A percentile compares a stretch with the other conserved stretches of the same genome.
These are phyloP conservation scores for Baryphthengus martii DNA, from an alignment of 2,113 vertebrate species.

Conservation along the genomic window DNA sequence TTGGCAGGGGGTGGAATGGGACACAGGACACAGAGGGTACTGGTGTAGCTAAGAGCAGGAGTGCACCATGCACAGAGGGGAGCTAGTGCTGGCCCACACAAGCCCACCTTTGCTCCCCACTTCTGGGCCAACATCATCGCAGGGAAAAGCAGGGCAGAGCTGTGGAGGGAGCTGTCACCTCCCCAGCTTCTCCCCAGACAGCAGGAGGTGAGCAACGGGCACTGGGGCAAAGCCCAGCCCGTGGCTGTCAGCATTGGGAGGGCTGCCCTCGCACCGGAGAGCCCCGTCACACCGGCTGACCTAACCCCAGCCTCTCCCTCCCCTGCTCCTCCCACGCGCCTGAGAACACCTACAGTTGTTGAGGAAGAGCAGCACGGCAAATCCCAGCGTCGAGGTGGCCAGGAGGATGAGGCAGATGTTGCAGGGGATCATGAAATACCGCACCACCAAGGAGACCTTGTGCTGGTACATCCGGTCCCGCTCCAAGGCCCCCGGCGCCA, in stretches of 20 bases:
- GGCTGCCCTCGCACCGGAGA: fast-evolving
- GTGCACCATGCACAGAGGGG: background rate
- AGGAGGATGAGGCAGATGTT: slow-evolving; percentile 97
- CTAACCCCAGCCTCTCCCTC: background rate
- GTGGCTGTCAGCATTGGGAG: background rate
- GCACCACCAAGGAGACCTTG: slow-evolving; percentile 92
- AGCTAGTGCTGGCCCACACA: background rate
- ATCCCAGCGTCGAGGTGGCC: slow-evolving; percentile 90
- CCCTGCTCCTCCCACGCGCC: background rate
- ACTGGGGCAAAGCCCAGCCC: fast-evolving
- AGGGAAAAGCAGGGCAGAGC: background rate
- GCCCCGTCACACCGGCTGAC: background rate
- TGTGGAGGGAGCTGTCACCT: background rate
- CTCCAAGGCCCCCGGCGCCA: slow-evolving; percentile 71
- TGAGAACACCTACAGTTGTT: slow-evolving; percentile 89
- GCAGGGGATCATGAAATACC: slow-evolving; percentile 96
- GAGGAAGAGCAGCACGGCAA: slow-evolving; percentile 94
- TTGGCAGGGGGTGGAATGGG: fast-evolving
- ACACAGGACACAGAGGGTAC: background rate
- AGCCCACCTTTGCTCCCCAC: fast-evolving
- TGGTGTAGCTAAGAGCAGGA: background rate
- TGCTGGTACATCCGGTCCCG: slow-evolving; percentile 87
- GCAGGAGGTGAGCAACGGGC: background rate
- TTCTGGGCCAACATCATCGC: background rate
- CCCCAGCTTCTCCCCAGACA: background rate